These are phyloP conservation scores for Melieria crassipennis DNA, from an alignment of 2,888 invertebrate genomes.

Conservation along the genomic window DNA sequence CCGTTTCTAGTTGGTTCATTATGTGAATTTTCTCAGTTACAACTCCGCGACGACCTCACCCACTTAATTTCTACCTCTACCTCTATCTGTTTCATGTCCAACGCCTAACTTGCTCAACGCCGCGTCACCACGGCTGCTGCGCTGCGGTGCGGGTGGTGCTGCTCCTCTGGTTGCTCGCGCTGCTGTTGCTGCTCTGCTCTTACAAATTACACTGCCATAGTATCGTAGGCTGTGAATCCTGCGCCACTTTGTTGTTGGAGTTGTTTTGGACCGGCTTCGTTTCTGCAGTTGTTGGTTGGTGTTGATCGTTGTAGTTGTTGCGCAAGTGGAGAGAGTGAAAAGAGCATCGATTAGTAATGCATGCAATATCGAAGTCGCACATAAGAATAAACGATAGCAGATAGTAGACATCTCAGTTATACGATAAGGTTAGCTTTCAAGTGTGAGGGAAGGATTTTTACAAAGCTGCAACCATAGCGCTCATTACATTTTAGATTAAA, in stretches of 20 bases:
- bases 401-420: too few species aligned
- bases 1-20: constrained; percentile 3
- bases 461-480: constrained; percentile 52
- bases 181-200: constrained; percentile 51
- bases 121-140: too few species aligned
- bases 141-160: background rate
- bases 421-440: background rate
- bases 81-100: background rate
- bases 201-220: constrained; percentile 98
- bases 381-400: too few species aligned
- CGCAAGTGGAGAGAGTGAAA: background rate
- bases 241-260: constrained; percentile 75
- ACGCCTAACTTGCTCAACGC: background rate
- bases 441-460: constrained; percentile 21
- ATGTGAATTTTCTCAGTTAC: background rate
- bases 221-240: constrained; percentile 98
- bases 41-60: background rate
- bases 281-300: constrained; percentile 71
- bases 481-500: constrained; percentile 19
- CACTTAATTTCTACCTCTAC: constrained; percentile 7
- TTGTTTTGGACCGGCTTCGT: constrained; percentile 88
- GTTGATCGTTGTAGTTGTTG: background rate
- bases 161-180: constrained; percentile 12
- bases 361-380: too few species aligned
- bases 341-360: background rate